Conservation (phyloP, 2,888 invertebrate genomes). For the Blastobasis adustella region DNA sequence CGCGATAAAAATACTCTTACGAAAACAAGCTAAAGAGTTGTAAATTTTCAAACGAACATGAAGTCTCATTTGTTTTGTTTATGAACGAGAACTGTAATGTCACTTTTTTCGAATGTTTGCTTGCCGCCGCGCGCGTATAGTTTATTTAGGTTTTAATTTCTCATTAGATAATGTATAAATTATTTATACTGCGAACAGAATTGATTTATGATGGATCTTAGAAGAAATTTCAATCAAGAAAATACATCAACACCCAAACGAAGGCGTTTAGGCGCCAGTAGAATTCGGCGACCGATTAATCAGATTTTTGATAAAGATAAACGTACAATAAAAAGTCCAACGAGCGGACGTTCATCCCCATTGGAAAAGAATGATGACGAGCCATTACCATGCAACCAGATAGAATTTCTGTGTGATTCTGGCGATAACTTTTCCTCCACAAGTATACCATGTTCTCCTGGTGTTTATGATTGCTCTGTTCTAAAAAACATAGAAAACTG, state of each 20-base stretch:
- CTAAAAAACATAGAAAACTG: constrained; percentile 29
- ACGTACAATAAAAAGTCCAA: background rate
- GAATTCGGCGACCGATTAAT: constrained; percentile 26
- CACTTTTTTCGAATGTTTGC: too few relatives aligned
- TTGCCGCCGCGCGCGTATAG: too few relatives aligned
- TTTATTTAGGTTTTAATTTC: too few relatives aligned
- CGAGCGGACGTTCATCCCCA: background rate
- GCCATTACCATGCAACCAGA: constrained; percentile 60
- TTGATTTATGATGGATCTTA: too few relatives aligned
- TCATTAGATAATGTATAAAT: too few relatives aligned
- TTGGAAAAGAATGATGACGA: constrained; percentile 46
- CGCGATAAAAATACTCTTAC: too few relatives aligned
- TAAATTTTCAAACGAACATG: too few relatives aligned
- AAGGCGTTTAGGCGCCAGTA: constrained; percentile 42
- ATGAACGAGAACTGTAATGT: too few relatives aligned
- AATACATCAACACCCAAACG: constrained; percentile 54
- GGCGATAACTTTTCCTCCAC: constrained; percentile 31
- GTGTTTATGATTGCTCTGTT: constrained; percentile 28
- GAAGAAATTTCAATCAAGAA: constrained; percentile 8
- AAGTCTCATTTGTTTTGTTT: too few relatives aligned
- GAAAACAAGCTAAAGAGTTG: too few relatives aligned
- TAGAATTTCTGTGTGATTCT: constrained; percentile 52
- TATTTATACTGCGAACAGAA: too few relatives aligned
- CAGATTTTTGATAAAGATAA: constrained; percentile 1
- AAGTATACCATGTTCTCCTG: constrained; percentile 42